Conservation (phyloP, 2,888 invertebrate species). For the Trissonchulus latispiculum region DNA sequence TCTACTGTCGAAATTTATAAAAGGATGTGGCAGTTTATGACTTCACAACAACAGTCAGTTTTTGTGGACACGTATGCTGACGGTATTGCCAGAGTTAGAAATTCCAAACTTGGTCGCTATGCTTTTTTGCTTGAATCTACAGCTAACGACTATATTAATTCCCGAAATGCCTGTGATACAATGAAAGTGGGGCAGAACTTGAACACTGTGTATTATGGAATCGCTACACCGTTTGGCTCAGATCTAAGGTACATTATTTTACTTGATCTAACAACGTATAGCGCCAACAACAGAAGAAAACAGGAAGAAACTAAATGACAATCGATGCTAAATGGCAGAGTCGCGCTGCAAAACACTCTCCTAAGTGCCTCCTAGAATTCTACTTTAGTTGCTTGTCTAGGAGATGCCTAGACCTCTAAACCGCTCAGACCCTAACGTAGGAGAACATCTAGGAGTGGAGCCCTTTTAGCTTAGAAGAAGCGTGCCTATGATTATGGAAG, state of each 20-base stretch:
- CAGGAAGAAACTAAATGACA: too few species aligned
- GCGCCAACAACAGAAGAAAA: too few species aligned
- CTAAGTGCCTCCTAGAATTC: too few species aligned
- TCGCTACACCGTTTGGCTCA: conserved; percentile 83
- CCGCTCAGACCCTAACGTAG: too few species aligned
- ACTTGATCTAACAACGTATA: too few species aligned
- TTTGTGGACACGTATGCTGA: conserved; percentile 70
- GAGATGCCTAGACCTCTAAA: too few species aligned
- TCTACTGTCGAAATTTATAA: conserved; percentile 74
- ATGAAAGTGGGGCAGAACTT: conserved; percentile 64
- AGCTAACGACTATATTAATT: conserved; percentile 66
- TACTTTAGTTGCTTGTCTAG: too few species aligned
- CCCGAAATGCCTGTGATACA: conserved; percentile 78
- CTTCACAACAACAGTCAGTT: conserved; percentile 63
- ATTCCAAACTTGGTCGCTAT: conserved; percentile 63
- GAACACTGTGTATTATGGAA: conserved; percentile 72
- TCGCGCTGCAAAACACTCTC: too few species aligned
- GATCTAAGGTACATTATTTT: conserved; percentile 76
- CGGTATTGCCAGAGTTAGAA: conserved; percentile 65
- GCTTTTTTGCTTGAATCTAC: conserved; percentile 49
- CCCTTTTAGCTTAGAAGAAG: too few species aligned
- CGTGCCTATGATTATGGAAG: too few species aligned
- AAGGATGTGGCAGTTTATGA: conserved; percentile 91
- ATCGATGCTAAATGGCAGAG: too few species aligned
- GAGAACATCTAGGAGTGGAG: too few species aligned